phyloP scores from a whole-genome alignment of 2,113 vertebrate species.

The Charina bottae region DNA sequence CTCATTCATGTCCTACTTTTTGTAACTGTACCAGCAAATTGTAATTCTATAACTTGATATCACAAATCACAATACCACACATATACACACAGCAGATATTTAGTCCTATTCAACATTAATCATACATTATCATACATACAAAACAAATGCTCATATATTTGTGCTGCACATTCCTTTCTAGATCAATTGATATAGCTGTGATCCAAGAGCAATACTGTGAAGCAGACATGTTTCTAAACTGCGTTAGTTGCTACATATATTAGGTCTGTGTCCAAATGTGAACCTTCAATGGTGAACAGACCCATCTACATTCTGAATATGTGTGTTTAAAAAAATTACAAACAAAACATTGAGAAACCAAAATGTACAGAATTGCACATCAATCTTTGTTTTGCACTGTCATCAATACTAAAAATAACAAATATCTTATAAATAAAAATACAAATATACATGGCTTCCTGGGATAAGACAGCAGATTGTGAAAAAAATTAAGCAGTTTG shows the following conservation, averaged over 20 bases:
- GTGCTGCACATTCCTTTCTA: background rate
- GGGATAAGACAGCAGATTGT: background rate
- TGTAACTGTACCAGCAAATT: background rate
- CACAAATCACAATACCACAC: background rate
- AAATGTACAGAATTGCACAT: background rate
- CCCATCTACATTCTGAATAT: background rate
- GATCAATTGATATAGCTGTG: background rate
- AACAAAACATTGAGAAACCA: background rate
- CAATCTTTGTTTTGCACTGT: background rate
- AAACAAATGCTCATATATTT: background rate
- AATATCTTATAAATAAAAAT: background rate
- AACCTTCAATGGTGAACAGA: background rate
- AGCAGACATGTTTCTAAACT: background rate
- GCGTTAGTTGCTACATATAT: background rate
- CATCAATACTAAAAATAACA: background rate
- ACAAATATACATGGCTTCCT: background rate
- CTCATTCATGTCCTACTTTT: background rate
- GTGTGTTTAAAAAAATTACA: background rate
- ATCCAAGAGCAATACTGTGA: background rate
- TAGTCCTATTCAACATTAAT: background rate
- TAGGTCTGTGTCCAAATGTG: background rate
- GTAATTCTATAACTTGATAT: background rate
- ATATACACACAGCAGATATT: background rate
- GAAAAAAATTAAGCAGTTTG: background rate
- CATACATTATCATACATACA: background rate